Percentiles rank a stretch among this genome's conserved stretches.
Evolutionary conservation across 2,113 vertebrate species (phyloP).

Genomic region (Zapus hudsonius): DNA sequence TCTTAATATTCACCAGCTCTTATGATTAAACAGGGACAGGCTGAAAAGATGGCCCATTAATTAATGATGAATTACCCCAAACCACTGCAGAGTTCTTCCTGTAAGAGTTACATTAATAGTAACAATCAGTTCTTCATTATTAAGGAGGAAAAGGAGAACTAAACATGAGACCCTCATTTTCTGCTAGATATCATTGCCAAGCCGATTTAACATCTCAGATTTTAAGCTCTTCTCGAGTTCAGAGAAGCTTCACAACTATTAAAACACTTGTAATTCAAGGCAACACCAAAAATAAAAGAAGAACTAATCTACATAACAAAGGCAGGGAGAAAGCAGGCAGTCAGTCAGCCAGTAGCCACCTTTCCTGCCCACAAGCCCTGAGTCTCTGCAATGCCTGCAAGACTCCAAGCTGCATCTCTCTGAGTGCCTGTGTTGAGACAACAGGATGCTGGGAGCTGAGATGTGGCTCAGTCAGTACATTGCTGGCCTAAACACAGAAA

Average conservation of each 20-base stretch:
- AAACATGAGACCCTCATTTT: constrained; percentile 79
- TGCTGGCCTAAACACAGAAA: background rate
- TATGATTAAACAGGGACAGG: constrained; percentile 75
- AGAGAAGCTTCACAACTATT: constrained; percentile 26
- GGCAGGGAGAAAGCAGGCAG: background rate
- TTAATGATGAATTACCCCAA: constrained; percentile 80
- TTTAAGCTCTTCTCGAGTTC: constrained; percentile 55
- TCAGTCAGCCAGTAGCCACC: background rate
- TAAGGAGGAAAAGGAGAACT: constrained; percentile 77
- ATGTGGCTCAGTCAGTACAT: background rate
- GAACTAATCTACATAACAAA: constrained; percentile 71
- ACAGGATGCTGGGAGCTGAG: background rate
- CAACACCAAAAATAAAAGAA: constrained; percentile 61
- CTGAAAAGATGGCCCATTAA: constrained; percentile 81
- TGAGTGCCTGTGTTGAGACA: background rate
- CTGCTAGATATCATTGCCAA: constrained; percentile 70
- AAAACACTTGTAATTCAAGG: constrained; percentile 46
- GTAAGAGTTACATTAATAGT: constrained; percentile 75
- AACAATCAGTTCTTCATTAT: constrained; percentile 82
- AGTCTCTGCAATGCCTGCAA: background rate
- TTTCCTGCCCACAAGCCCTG: background rate
- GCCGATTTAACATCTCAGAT: constrained; percentile 48
- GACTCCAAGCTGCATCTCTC: background rate
- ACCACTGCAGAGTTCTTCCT: constrained; percentile 69
- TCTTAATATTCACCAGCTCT: constrained; percentile 61